Conservation (phyloP, 2,888 invertebrate genomes). For the Pollenia amentaria region DNA sequence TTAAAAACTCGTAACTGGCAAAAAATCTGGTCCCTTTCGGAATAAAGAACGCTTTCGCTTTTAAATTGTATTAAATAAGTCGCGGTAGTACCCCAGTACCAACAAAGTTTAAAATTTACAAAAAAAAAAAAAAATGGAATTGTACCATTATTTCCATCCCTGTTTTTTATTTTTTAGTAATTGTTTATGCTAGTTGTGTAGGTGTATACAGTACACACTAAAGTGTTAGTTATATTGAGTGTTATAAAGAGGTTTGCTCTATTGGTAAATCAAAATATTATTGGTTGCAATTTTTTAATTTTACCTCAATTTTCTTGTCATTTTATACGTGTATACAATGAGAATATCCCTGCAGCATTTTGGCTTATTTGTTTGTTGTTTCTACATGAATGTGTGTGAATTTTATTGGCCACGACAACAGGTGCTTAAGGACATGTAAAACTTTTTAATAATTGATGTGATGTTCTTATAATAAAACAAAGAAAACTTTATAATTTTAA, state of each 20-base stretch:
- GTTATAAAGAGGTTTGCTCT: constrained; percentile 51
- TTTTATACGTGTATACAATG: background rate
- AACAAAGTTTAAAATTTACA: too few relatives aligned
- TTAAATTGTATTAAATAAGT: too few relatives aligned
- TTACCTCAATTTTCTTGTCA: constrained; percentile 23
- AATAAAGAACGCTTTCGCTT: too few relatives aligned
- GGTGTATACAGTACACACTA: constrained; percentile 23
- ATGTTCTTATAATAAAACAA: background rate
- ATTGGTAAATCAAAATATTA: constrained; percentile 69
- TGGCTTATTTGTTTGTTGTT: background rate
- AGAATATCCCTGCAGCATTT: constrained; percentile 29
- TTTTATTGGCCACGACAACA: constrained; percentile 35
- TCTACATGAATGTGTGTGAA: background rate
- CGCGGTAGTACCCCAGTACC: too few relatives aligned
- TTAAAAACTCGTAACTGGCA: too few relatives aligned
- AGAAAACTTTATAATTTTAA: too few relatives aligned
- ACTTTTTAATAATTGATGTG: background rate
- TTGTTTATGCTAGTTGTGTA: background rate
- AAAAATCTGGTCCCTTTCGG: too few relatives aligned
- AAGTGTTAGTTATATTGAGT: constrained; percentile 28
- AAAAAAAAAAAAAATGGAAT: too few relatives aligned
- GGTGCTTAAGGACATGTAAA: constrained; percentile 30
- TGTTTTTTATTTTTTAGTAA: background rate
- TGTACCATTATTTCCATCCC: too few relatives aligned
- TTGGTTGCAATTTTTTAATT: constrained; percentile 54